Evolutionary conservation across 2,888 invertebrate genomes (phyloP), one percentile per base, ranked within the genome.

Genomic region (Lymantria monacha): DNA sequence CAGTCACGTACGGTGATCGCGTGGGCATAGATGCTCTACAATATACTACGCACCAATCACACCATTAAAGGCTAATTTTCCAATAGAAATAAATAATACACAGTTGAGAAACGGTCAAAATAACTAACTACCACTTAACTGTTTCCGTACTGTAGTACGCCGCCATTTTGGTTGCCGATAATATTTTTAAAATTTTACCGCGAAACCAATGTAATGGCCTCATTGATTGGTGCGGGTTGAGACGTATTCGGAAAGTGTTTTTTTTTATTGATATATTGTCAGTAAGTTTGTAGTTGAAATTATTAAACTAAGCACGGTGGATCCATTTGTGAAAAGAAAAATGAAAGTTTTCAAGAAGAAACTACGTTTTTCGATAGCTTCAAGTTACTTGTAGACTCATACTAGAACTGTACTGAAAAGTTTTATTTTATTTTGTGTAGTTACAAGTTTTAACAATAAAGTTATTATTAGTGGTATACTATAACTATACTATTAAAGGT

Each of bases 291-390:
- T 53, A 59, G 53, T 60, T 51, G 45, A 54, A 61, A 58, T 41
- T 52, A 42, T 44, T 42, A 49, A 59, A 46, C 13, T n/a, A 61
- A 50, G 48, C 77, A 85, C 75, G 68, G 90, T 89, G 88, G 85
- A 85, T 84, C 83, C 83, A 38, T 84, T 86, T 71, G 81, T 89
- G 70, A 88, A 81, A 61, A 86, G 83, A 80, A 91, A 89, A 67
- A 91, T 91, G 90, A 90, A 88, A 90, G 72, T 89, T 70, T 91
- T 91, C 58, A 91, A 91, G 74, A 91, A 91, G 71, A 91, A 91
- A 60, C 67, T 91, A 10, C 85, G 90, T 66, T 91, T 91, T 72
- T 90, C 90, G 46, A 90, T 91, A 91, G 74, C 71, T 61, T 75
- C 62, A 11, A 63, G 69, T 63, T 70, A 61, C 55, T 63, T 70